Evolutionary conservation across 2,888 invertebrate genomes (phyloP).

Genomic region (Pollenia labialis): DNA sequence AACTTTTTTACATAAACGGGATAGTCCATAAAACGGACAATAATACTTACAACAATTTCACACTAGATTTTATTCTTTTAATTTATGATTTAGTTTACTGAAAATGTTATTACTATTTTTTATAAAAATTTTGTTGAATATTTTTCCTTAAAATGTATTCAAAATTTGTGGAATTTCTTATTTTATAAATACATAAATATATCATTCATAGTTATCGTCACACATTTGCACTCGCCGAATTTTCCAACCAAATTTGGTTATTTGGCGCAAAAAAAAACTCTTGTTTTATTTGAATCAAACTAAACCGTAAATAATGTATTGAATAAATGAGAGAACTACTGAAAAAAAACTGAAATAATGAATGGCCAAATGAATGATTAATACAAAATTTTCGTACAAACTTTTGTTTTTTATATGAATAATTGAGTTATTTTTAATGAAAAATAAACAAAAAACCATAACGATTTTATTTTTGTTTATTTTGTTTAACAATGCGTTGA

Average conservation of each 20-base stretch:
- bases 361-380: slow-evolving; percentile 3
- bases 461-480: not conserved
- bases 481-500: slow-evolving; percentile 15
- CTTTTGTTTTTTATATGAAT: not conserved
- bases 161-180: slow-evolving; percentile 14
- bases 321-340: not conserved
- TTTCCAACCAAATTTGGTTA: slow-evolving; percentile 40
- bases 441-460: not conserved
- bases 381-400: not conserved
- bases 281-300: slow-evolving; percentile 1
- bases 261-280: slow-evolving; percentile 24
- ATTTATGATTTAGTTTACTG: slow-evolving; percentile 33
- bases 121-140: slow-evolving; percentile 2
- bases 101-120: slow-evolving; percentile 9
- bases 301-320: not conserved
- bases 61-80: not conserved
- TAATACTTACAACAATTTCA: too few species aligned
- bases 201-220: slow-evolving; percentile 6
- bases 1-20: too few species aligned
- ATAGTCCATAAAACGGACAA: too few species aligned
- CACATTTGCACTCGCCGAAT: not conserved
- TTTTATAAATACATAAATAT: not conserved
- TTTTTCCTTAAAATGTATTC: slow-evolving; percentile 37
- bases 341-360: slow-evolving; percentile 1
- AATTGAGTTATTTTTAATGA: slow-evolving; percentile 22